Base-by-base conservation (phyloP, 2,888 invertebrate species). In the Polylopha cassiicola region DNA sequence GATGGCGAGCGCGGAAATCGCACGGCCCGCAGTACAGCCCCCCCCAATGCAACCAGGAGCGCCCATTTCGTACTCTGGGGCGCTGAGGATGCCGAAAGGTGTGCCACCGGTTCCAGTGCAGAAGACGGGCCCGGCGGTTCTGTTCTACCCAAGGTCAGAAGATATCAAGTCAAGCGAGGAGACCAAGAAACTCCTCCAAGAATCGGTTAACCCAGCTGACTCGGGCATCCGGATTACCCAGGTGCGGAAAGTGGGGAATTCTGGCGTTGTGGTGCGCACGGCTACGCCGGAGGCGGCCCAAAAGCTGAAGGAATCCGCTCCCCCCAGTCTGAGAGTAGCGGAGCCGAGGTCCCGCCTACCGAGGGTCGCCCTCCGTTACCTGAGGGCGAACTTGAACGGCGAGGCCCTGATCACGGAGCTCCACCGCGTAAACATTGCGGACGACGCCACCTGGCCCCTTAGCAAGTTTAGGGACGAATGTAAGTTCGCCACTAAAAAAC, bases 191-290 rank as follows among this genome's bases (percentile, higher is more conserved):
- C 31, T 7, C 0, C 10, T 55, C 0, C 34, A 47, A 1, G 27
- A 28, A 2, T 10, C 39, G 0, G 10, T 55, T 0, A 10, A 41
- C 3, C 51, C 49, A 0, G 24, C n/a, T 0, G 3, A 16, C 0
- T 1, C 26, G 0, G 36, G 43, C 2, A 32, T 57, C 0, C 27
- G 46, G 4, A 26, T 58, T 0, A 1, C 22, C 4, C 3, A 20
- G 0, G 31, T 47, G 0, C 10, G 48, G 0, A 46, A 29, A 13
- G 37, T 55, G 0, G 49, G 49, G 1, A 50, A 18, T 10, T 37
- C 39, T 0, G 54, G 51, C 0, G 41, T 50, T 0, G 29, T 47
- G 1, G 2, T 57, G 0, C n/a, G 45, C 8, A 47, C 50, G 0
- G 21, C 44, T 0, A 34, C 31, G 0, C 6, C n/a, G 0, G 44